phyloP scores from a whole-genome alignment of 2,888 invertebrate species.

The Acanthosepion esculentum region DNA sequence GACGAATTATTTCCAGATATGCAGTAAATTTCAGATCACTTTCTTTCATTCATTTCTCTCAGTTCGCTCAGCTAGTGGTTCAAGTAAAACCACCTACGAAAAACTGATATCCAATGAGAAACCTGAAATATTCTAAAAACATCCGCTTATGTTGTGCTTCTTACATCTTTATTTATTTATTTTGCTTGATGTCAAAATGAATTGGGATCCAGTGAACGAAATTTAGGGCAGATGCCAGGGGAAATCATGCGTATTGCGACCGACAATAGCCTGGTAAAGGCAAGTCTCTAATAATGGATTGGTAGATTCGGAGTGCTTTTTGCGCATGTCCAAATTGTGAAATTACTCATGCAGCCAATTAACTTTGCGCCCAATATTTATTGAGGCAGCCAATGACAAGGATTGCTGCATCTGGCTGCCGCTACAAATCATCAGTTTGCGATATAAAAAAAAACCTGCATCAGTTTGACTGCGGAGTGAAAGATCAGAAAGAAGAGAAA shows the following conservation, averaged over 20 bases:
- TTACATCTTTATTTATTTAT: not conserved
- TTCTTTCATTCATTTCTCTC: not conserved
- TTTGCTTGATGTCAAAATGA: not conserved
- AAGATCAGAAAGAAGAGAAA: not conserved
- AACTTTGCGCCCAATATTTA: not conserved
- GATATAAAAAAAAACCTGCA: not conserved
- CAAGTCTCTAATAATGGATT: constrained; percentile 33
- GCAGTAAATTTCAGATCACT: too few species aligned
- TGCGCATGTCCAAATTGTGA: not conserved
- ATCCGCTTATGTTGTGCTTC: not conserved
- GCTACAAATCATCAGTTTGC: not conserved
- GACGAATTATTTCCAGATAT: too few species aligned
- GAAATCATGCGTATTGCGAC: not conserved
- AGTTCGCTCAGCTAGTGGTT: not conserved
- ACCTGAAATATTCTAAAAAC: not conserved
- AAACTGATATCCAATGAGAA: not conserved
- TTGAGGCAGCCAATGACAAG: not conserved
- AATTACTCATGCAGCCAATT: not conserved
- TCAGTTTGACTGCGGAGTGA: not conserved
- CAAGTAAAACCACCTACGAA: not conserved
- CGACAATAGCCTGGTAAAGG: not conserved
- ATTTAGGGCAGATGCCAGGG: not conserved
- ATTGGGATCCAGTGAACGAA: not conserved
- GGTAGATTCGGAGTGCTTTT: not conserved
- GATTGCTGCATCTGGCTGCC: not conserved